Conservation (phyloP, 2,113 vertebrate genomes). For the Neodon shergylaensis region DNA sequence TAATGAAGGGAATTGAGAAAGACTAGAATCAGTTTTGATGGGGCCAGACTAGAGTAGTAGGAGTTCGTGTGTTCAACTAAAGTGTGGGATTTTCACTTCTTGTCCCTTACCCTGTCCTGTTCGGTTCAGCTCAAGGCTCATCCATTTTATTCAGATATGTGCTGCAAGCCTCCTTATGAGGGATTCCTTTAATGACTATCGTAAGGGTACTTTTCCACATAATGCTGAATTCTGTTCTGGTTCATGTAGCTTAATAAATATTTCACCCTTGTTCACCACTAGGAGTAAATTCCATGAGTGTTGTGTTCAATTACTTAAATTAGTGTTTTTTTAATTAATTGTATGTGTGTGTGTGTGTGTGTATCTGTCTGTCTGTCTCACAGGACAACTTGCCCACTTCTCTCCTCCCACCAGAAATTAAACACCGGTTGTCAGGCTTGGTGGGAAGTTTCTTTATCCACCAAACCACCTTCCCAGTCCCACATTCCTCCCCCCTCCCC, state of each 20-base stretch:
- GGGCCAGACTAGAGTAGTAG: neutral
- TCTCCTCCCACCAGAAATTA: neutral
- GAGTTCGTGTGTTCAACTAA: neutral
- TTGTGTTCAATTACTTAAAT: neutral
- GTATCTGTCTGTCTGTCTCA: neutral
- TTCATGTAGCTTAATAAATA: neutral
- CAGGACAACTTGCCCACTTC: neutral
- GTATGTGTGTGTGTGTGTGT: too few relatives aligned
- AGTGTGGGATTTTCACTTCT: neutral
- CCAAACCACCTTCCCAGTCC: neutral
- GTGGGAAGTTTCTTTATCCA: neutral
- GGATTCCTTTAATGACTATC: neutral
- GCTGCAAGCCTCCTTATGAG: neutral
- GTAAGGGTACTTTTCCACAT: neutral
- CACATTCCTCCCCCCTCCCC: too few relatives aligned
- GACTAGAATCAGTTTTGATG: neutral
- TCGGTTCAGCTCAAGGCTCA: neutral
- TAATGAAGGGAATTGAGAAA: neutral
- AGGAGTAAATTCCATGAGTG: neutral
- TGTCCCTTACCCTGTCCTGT: neutral
- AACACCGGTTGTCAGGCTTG: neutral
- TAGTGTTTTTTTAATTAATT: too few relatives aligned
- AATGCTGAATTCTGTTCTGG: neutral
- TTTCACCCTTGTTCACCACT: neutral
- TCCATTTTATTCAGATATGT: neutral